Evolutionary conservation across 2,888 invertebrate genomes (phyloP).

Genomic region (Pocota personata): DNA sequence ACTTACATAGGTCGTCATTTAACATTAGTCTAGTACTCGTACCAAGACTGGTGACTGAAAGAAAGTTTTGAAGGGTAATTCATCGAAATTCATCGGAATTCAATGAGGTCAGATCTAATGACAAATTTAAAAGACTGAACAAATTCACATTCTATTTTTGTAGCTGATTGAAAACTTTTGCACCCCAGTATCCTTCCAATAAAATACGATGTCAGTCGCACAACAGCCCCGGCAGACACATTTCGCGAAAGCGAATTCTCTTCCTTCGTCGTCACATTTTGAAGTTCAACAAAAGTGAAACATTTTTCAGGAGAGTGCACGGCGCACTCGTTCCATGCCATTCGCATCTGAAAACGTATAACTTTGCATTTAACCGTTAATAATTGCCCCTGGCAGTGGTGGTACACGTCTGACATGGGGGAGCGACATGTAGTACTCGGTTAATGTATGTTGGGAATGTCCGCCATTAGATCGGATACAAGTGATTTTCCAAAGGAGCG

Average conservation of each 20-base stretch:
- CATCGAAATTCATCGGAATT: too few species aligned
- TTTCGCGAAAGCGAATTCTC: slow-evolving; percentile 69
- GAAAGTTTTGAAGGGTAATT: too few species aligned
- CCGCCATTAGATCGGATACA: slow-evolving; percentile 57
- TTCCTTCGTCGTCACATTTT: slow-evolving; percentile 46
- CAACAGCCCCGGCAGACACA: slow-evolving; percentile 19
- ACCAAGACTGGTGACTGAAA: too few species aligned
- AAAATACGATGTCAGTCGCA: slow-evolving; percentile 24
- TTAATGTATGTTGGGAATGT: slow-evolving; percentile 62
- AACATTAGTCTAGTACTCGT: too few species aligned
- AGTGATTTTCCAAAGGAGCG: slow-evolving; percentile 28
- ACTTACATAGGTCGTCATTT: too few species aligned
- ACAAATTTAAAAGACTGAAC: too few species aligned
- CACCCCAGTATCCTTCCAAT: slow-evolving; percentile 24
- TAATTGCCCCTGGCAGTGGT: slow-evolving; percentile 55
- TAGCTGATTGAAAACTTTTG: neutral
- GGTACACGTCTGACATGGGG: slow-evolving; percentile 47
- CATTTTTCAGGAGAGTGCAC: slow-evolving; percentile 12
- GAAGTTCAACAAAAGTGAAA: slow-evolving; percentile 74
- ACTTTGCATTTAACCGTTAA: slow-evolving; percentile 72
- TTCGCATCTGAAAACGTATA: slow-evolving; percentile 38
- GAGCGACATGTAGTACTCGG: slow-evolving; percentile 46
- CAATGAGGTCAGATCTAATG: too few species aligned
- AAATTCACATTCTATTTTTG: too few species aligned
- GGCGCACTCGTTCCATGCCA: slow-evolving; percentile 8